Evolutionary conservation across 2,888 invertebrate genomes (phyloP), one percentile per base, ranked within the genome.

Genomic region (Carterocephalus palaemon): DNA sequence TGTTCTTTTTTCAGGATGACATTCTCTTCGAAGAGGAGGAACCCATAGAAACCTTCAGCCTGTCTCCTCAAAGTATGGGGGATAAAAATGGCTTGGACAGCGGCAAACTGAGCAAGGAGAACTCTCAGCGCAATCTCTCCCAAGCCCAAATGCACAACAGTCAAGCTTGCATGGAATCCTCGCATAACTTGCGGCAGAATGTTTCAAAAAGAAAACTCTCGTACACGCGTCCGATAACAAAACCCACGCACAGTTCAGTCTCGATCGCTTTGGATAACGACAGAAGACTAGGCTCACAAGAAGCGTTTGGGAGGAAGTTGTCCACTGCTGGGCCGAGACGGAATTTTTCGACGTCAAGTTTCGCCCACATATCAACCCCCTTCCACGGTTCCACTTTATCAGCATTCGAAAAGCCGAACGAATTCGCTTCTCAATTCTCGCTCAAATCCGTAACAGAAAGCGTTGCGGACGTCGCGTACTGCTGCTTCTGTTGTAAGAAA

Each of bases 351-450:
- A 92, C 92, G 0, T 93, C 94, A 3, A 94, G 94, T 36, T 94
- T 95, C 59, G 92, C 94, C 23, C 95, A 95, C 61, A 89, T 95
- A 0, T 92, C 93, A 5, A 95, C 95, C 0, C 93, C 94, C 0
- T 95, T 94, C 71, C 95, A 95, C 60, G 95, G 95, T 0, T 95
- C 95, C 20, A 94, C 95, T 0, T 62, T 95, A 0, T 93, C 94
- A 0, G 90, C 90, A 0, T 89, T 95, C 53, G 92, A 94, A 22
- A 90, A 91, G 37, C 92, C 92, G 0, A 91, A 92, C 62, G 92
- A 92, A 50, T 92, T 93, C 67, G 93, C 94, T 0, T 94, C 93
- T 0, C 93, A 93, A 34, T 89, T 94, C 49, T 94, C 94, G 0
- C 65, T 94, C 0, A 92, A 90, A 57, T 92, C 93, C 0, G 81